These are phyloP conservation scores for Ptyas mucosa DNA, from an alignment of 2,113 vertebrate genomes.

Conservation along the genomic window DNA sequence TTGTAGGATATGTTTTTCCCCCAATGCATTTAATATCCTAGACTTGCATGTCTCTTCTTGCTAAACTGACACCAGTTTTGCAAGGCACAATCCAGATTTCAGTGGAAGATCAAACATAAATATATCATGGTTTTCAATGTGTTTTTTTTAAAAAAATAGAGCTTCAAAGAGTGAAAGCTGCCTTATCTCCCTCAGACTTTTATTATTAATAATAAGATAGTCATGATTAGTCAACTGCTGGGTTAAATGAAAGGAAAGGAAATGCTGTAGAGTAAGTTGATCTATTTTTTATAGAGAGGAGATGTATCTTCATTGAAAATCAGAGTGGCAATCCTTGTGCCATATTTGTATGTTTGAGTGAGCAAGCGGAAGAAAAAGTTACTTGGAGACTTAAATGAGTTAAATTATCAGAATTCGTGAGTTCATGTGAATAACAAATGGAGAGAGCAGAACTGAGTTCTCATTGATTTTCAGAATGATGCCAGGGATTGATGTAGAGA, in stretches of 20 bases:
- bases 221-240: background rate
- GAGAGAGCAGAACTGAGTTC: background rate
- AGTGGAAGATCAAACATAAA: background rate
- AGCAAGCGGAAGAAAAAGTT: too few species aligned
- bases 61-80: background rate
- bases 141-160: background rate
- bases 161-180: background rate
- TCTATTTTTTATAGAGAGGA: background rate
- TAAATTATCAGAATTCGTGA: background rate
- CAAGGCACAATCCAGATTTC: background rate
- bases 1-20: background rate
- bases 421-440: background rate
- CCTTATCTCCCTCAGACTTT: background rate
- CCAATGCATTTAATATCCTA: background rate
- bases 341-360: too few species aligned
- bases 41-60: background rate
- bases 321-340: background rate
- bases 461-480: background rate
- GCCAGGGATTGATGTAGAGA: too few species aligned
- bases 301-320: background rate
- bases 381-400: background rate
- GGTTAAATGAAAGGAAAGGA: background rate
- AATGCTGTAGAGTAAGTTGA: background rate
- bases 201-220: background rate
- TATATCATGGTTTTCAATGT: background rate